Evolutionary conservation across 2,797 vertebrate genomes (phyloP).

Genomic region (Hephaestus fuliginosus): DNA sequence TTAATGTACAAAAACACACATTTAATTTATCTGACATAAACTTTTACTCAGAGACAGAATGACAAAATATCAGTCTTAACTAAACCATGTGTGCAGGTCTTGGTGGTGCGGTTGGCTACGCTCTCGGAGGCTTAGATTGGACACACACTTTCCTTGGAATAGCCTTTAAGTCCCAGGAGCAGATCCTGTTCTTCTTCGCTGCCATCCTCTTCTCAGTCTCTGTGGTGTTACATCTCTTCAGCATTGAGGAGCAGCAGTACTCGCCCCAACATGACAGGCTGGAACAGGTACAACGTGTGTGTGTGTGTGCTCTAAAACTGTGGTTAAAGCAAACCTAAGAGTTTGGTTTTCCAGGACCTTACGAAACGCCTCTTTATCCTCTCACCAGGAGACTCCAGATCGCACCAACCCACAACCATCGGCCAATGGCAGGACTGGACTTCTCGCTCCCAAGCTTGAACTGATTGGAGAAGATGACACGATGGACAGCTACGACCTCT

Average conservation of each 20-base stretch:
- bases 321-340: neutral
- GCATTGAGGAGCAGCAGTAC: slow-evolving; percentile 95
- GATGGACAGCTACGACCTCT: slow-evolving; percentile 81
- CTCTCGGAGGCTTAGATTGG: slow-evolving; percentile 97
- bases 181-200: slow-evolving; percentile 97
- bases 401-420: slow-evolving; percentile 55
- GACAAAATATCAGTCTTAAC: neutral
- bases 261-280: slow-evolving; percentile 90
- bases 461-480: slow-evolving; percentile 87
- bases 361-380: neutral
- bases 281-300: slow-evolving; percentile 74
- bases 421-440: slow-evolving; percentile 69
- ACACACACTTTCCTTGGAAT: slow-evolving; percentile 93
- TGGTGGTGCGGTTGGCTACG: slow-evolving; percentile 95
- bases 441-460: slow-evolving; percentile 82
- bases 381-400: slow-evolving; percentile 71
- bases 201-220: slow-evolving; percentile 92
- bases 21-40: neutral
- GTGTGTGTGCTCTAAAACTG: neutral
- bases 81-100: slow-evolving; percentile 85
- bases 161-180: slow-evolving; percentile 94
- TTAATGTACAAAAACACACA: neutral
- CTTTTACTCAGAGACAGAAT: neutral
- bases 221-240: slow-evolving; percentile 92
- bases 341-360: neutral